These are phyloP conservation scores for Andricus grossulariae DNA, from an alignment of 1,140 invertebrate species.

Conservation along the genomic window DNA sequence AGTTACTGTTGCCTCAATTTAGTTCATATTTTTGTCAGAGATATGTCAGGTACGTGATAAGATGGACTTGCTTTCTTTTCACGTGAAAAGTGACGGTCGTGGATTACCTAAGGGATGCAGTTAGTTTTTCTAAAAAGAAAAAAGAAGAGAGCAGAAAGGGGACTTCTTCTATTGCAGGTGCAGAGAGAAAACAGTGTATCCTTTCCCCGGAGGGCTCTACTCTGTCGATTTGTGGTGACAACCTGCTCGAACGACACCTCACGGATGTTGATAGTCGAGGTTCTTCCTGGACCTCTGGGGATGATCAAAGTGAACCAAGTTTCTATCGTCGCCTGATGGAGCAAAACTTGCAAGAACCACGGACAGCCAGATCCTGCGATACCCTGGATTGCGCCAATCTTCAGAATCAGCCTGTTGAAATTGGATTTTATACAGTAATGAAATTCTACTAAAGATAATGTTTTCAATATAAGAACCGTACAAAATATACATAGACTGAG, in stretches of 20 bases:
- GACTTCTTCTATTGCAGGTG: constrained; percentile 42
- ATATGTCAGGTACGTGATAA: constrained; percentile 37
- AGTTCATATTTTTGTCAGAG: constrained; percentile 29
- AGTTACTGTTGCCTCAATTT: neutral
- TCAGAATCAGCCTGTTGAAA: too few species aligned
- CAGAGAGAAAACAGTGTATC: constrained; percentile 49
- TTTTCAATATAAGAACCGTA: too few species aligned
- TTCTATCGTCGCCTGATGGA: constrained; percentile 62
- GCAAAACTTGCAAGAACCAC: constrained; percentile 39
- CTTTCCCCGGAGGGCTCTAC: constrained; percentile 59
- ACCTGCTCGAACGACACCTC: constrained; percentile 51
- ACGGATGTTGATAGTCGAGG: constrained; percentile 47
- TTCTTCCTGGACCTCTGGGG: constrained; percentile 52
- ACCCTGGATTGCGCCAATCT: constrained; percentile 26
- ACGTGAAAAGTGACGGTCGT: too few species aligned
- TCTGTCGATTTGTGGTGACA: constrained; percentile 68
- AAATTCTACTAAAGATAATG: too few species aligned
- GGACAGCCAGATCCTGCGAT: constrained; percentile 33
- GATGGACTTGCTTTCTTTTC: constrained; percentile 47
- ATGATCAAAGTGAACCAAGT: constrained; percentile 62
- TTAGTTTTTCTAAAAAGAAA: too few species aligned
- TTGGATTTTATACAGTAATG: too few species aligned
- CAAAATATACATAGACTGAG: too few species aligned
- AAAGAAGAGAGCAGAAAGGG: constrained; percentile 38
- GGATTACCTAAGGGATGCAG: too few species aligned